Evolutionary conservation across 2,113 vertebrate genomes (phyloP).

Genomic region (Octodon degus): DNA sequence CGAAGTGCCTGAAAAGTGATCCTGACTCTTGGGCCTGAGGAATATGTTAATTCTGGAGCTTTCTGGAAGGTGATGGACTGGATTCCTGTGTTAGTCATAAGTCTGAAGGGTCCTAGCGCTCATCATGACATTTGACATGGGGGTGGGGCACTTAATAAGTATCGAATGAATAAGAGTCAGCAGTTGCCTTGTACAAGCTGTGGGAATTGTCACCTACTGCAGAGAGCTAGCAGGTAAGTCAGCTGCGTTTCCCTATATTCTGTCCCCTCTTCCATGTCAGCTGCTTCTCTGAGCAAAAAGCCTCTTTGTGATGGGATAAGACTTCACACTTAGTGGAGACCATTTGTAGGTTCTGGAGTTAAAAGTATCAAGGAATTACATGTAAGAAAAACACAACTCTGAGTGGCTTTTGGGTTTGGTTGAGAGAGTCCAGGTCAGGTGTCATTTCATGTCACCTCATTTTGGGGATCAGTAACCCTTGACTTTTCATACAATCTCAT

Average conservation of each 20-base stretch:
- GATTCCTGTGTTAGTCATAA: not conserved
- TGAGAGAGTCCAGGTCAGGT: not conserved
- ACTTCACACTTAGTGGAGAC: not conserved
- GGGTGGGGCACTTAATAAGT: not conserved
- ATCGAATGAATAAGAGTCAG: not conserved
- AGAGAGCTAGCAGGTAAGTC: not conserved
- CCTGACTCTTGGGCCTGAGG: not conserved
- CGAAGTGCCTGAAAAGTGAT: not conserved
- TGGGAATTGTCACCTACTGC: not conserved
- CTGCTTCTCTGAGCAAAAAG: not conserved
- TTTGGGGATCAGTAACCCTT: not conserved
- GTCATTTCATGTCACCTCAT: not conserved
- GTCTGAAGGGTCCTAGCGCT: not conserved
- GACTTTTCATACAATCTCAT: not conserved
- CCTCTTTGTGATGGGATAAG: not conserved
- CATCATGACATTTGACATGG: not conserved
- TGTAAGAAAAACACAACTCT: not conserved
- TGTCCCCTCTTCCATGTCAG: not conserved
- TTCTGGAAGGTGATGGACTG: not conserved
- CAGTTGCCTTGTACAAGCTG: not conserved
- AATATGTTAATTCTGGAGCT: not conserved
- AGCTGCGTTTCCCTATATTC: not conserved
- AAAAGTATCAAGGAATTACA: slow-evolving; percentile 17
- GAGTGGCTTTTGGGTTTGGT: slow-evolving; percentile 25
- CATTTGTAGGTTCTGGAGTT: not conserved